A percentile compares a stretch with the other conserved stretches of the same genome.
These are phyloP conservation scores for Helicoverpa assulta DNA, from an alignment of 2,888 invertebrate genomes.

Conservation along the genomic window DNA sequence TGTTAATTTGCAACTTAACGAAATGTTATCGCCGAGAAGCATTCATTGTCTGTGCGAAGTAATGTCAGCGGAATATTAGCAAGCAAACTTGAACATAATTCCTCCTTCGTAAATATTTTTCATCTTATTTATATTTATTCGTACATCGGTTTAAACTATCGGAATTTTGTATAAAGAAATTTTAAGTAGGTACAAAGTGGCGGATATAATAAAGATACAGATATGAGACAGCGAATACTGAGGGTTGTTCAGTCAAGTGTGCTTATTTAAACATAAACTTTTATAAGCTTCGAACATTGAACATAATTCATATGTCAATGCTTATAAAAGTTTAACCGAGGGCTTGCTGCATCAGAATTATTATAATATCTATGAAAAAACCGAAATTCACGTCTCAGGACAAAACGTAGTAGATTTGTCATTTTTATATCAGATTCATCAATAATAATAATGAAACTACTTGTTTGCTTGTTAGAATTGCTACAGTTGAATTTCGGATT, in stretches of 20 bases:
- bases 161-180: too few relatives aligned
- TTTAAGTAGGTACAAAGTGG: too few relatives aligned
- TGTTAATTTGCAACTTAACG: conserved; percentile 41
- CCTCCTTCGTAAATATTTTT: conserved; percentile 4
- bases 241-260: background rate
- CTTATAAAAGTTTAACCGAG: too few relatives aligned
- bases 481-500: background rate
- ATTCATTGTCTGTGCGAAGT: conserved; percentile 51
- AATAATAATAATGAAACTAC: too few relatives aligned
- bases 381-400: too few relatives aligned
- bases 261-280: background rate
- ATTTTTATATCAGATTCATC: too few relatives aligned
- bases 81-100: conserved; percentile 36
- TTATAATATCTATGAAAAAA: background rate
- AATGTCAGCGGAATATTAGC: conserved; percentile 38
- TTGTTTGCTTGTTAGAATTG: too few relatives aligned
- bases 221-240: background rate
- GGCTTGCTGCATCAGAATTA: background rate
- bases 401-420: too few relatives aligned
- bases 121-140: too few relatives aligned
- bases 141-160: too few relatives aligned
- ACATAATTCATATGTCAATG: too few relatives aligned
- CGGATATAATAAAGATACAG: background rate
- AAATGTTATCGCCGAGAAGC: conserved; percentile 42
- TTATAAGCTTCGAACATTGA: background rate